Conservation (phyloP, 2,888 invertebrate genomes). For the Noctua janthina region DNA sequence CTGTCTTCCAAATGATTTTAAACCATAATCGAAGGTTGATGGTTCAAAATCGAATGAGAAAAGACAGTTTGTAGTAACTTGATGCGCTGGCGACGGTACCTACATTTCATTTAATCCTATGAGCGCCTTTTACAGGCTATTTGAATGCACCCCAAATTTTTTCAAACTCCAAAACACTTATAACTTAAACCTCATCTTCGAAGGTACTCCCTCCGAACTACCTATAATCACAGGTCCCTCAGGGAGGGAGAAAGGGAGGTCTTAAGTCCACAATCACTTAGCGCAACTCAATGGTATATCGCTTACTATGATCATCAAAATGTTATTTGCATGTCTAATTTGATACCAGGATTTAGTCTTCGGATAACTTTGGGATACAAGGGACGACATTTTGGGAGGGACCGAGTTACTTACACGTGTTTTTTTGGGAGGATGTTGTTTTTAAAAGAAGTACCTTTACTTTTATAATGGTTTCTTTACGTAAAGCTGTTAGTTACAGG, state of each 20-base stretch:
- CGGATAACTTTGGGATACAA: slow-evolving; percentile 40
- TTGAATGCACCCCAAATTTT: neutral
- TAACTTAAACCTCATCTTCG: slow-evolving; percentile 14
- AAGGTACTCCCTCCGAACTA: slow-evolving; percentile 19
- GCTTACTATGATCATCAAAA: slow-evolving; percentile 80
- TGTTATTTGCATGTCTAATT: slow-evolving; percentile 82
- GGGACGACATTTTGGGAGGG: slow-evolving; percentile 5
- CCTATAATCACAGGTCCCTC: slow-evolving; percentile 56
- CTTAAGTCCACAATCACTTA: slow-evolving; percentile 65
- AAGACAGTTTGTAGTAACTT: too few species aligned
- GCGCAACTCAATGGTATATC: slow-evolving; percentile 73
- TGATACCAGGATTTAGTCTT: slow-evolving; percentile 69
- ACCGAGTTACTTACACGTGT: neutral
- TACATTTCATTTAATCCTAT: too few species aligned
- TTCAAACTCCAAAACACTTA: slow-evolving; percentile 1
- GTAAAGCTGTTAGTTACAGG: neutral
- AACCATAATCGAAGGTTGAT: too few species aligned
- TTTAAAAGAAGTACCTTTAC: neutral
- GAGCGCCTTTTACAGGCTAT: neutral
- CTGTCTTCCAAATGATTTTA: too few species aligned
- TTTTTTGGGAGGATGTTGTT: neutral
- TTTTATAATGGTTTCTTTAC: neutral
- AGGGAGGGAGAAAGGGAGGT: slow-evolving; percentile 25
- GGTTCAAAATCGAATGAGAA: too few species aligned
- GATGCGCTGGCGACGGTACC: too few species aligned